phyloP scores from a whole-genome alignment of 2,797 vertebrate genomes.

The Falco columbarius region DNA sequence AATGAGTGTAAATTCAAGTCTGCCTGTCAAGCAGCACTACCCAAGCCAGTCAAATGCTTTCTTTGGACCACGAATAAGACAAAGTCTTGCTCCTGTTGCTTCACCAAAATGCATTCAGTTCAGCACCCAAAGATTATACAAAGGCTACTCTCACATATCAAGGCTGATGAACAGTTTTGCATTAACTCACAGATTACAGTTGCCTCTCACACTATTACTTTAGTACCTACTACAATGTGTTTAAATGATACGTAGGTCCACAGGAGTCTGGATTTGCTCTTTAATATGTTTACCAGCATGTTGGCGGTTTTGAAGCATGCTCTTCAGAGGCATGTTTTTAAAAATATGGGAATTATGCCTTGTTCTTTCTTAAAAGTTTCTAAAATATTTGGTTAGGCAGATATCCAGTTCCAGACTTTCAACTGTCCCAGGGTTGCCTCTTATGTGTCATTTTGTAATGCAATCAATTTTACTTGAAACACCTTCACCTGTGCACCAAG shows the following conservation, averaged over 20 bases:
- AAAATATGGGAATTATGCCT: background rate
- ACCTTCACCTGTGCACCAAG: background rate
- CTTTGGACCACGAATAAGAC: background rate
- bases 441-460: background rate
- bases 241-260: background rate
- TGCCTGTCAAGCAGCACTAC: background rate
- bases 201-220: background rate
- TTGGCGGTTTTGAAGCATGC: background rate
- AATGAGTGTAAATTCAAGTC: background rate
- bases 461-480: background rate
- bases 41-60: background rate
- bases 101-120: background rate
- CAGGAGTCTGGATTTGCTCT: background rate
- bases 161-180: background rate
- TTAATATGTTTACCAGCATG: background rate
- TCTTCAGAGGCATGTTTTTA: background rate
- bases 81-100: background rate
- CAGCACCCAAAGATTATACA: rapidly evolving
- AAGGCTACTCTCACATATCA: background rate
- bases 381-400: background rate
- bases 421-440: background rate
- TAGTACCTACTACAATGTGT: background rate
- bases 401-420: background rate
- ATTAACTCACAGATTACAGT: background rate
- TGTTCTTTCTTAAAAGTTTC: background rate